phyloP scores from a whole-genome alignment of 2,113 vertebrate species.

The Loxodonta africana region DNA sequence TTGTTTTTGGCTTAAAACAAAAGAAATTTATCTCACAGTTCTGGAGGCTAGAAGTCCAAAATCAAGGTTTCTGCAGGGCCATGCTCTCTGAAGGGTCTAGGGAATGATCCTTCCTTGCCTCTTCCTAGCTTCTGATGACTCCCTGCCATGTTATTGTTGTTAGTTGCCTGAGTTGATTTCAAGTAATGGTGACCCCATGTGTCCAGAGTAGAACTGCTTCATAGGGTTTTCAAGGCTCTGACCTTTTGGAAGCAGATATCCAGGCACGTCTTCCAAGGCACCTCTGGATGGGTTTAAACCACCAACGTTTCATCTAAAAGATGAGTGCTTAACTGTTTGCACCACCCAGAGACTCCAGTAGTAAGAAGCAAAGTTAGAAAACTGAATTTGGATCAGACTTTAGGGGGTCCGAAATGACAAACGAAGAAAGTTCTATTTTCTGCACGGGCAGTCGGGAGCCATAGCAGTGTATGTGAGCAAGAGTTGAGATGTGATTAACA shows the following conservation, averaged over 20 bases:
- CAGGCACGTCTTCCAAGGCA: neutral
- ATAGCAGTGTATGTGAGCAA: neutral
- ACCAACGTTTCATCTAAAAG: neutral
- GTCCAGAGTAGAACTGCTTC: neutral
- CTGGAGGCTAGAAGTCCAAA: too few relatives aligned
- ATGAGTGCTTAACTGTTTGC: neutral
- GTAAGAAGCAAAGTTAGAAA: neutral
- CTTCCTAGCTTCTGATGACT: too few relatives aligned
- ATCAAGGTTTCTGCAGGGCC: too few relatives aligned
- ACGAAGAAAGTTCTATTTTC: slow-evolving; percentile 24
- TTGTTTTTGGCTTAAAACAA: too few relatives aligned
- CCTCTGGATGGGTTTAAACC: neutral
- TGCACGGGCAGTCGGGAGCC: neutral
- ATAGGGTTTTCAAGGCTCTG: neutral
- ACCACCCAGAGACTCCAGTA: neutral
- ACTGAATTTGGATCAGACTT: neutral
- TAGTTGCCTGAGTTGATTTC: neutral
- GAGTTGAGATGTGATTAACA: neutral
- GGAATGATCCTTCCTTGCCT: too few relatives aligned
- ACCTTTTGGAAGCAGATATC: neutral
- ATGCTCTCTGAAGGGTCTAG: too few relatives aligned
- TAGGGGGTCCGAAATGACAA: neutral
- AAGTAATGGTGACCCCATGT: neutral
- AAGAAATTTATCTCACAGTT: too few relatives aligned
- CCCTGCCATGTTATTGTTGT: neutral